Percentiles rank a stretch among this genome's conserved stretches.
Evolutionary conservation across 2,888 invertebrate genomes (phyloP).

Genomic region (Clivina fossor): DNA sequence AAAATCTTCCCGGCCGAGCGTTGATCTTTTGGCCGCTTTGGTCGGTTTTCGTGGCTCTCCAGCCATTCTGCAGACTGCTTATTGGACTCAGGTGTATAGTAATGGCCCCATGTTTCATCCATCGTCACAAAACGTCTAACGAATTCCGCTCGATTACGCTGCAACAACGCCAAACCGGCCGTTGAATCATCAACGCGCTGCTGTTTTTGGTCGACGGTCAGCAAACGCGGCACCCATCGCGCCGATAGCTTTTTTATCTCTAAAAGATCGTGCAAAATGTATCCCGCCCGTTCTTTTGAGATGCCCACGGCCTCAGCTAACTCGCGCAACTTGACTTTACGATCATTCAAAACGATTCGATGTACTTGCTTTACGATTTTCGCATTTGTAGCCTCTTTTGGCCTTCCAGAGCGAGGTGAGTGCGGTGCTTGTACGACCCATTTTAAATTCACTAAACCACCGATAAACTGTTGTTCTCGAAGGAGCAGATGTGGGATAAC

Average conservation of each 20-base stretch:
- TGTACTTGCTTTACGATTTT: conserved; percentile 33
- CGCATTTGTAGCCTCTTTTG: conserved; percentile 17
- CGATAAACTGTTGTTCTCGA: conserved; percentile 23
- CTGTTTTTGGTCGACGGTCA: conserved; percentile 23
- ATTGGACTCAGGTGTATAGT: conserved; percentile 32
- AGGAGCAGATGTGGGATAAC: conserved; percentile 31
- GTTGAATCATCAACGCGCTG: conserved; percentile 32
- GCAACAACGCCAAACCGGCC: conserved; percentile 23
- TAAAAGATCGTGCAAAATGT: conserved; percentile 30
- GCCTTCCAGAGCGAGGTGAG: conserved; percentile 24
- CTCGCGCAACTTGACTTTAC: conserved; percentile 37
- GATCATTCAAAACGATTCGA: conserved; percentile 31
- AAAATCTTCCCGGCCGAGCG: conserved; percentile 43
- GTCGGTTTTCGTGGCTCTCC: too few species aligned
- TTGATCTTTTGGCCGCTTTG: conserved; percentile 41
- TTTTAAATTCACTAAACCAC: conserved; percentile 29
- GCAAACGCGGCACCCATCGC: too few species aligned
- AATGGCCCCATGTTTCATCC: conserved; percentile 35
- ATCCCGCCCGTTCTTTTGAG: conserved; percentile 29
- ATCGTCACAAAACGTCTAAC: conserved; percentile 36
- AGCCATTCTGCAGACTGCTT: conserved; percentile 33
- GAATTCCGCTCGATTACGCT: too few species aligned
- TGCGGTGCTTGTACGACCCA: conserved; percentile 9
- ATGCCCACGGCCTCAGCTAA: conserved; percentile 38
- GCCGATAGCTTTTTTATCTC: too few species aligned